These are phyloP conservation scores for Muntiacus muntjak DNA, from an alignment of 2,113 vertebrate species.

Conservation along the genomic window DNA sequence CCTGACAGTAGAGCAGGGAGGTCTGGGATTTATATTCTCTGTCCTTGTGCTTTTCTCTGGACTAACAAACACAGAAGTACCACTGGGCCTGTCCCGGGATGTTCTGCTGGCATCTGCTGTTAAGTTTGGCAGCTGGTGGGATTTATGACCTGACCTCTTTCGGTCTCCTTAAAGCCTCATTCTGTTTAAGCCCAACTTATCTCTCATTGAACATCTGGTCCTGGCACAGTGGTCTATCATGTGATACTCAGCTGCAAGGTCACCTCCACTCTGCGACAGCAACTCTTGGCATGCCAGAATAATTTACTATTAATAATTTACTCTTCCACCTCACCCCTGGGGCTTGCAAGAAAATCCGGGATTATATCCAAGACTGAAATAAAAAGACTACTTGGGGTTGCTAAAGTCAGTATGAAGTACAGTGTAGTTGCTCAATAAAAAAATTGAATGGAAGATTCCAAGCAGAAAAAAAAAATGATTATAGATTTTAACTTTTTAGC, in stretches of 20 bases:
- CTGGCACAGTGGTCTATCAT: background rate
- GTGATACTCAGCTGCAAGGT: background rate
- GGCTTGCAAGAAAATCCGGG: background rate
- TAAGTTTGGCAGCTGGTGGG: background rate
- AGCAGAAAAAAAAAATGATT: background rate
- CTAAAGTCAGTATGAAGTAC: background rate
- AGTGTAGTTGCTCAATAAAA: slow-evolving; percentile 10
- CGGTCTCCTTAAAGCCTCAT: background rate
- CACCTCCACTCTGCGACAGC: background rate
- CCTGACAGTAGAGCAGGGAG: background rate
- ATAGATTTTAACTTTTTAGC: background rate
- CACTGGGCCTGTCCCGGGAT: background rate
- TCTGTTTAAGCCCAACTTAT: background rate
- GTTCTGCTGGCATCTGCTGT: background rate
- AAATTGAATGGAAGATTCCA: background rate
- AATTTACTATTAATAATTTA: background rate
- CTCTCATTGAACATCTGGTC: background rate
- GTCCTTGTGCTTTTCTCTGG: background rate
- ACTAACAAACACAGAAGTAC: background rate
- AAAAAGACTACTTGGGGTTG: background rate
- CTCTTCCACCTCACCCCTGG: background rate
- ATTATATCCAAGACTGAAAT: background rate
- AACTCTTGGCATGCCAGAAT: background rate
- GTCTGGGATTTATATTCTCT: background rate
- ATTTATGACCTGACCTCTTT: background rate